Evolutionary conservation across 1,140 invertebrate genomes (phyloP).

Genomic region (Orussus abietinus): DNA sequence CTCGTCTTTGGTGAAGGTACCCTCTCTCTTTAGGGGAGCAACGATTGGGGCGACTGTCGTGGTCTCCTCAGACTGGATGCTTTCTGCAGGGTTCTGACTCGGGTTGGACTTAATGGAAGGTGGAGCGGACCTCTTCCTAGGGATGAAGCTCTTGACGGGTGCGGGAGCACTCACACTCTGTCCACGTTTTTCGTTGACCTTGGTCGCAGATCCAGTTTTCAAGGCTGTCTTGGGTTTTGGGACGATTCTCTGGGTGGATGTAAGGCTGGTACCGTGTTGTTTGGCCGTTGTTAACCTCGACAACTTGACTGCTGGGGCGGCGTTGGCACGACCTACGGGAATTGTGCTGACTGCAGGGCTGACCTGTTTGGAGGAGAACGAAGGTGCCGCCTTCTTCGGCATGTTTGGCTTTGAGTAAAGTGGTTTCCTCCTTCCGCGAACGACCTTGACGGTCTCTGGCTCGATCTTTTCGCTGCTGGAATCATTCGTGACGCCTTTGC

Average conservation of each 20-base stretch:
- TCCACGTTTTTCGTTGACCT: neutral
- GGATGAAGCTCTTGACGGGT: neutral
- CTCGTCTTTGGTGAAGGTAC: constrained; percentile 85
- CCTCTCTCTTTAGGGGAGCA: constrained; percentile 73
- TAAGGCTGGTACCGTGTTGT: constrained; percentile 35
- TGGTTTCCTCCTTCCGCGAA: constrained; percentile 73
- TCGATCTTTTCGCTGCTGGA: constrained; percentile 37
- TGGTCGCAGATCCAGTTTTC: neutral
- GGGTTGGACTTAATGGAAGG: constrained; percentile 26
- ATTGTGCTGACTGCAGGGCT: constrained; percentile 29
- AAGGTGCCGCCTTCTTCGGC: constrained; percentile 38
- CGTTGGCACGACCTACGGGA: constrained; percentile 44
- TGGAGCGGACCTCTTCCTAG: neutral
- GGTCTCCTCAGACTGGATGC: constrained; percentile 1
- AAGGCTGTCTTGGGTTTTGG: neutral
- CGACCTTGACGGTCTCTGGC: constrained; percentile 57
- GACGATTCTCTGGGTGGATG: neutral
- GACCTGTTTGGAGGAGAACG: constrained; percentile 39
- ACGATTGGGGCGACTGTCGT: too few relatives aligned
- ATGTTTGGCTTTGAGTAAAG: constrained; percentile 55
- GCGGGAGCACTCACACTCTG: neutral
- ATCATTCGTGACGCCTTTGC: constrained; percentile 40
- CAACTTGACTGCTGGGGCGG: constrained; percentile 42
- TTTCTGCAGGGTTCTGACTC: neutral
- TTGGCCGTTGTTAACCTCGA: constrained; percentile 42